phyloP scores from a whole-genome alignment of 2,888 invertebrate species.

The Fabriciana adippe region DNA sequence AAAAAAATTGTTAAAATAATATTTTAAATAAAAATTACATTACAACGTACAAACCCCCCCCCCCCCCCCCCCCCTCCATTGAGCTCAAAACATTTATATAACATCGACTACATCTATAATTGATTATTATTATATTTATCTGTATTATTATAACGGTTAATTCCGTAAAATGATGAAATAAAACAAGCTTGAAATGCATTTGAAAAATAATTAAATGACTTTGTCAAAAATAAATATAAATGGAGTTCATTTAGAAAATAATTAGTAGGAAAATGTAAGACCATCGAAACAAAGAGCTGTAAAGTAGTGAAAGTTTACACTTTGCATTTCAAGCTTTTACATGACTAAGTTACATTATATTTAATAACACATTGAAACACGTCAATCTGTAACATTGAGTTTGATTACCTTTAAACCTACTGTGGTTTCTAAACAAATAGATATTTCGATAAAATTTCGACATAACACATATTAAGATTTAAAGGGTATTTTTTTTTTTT shows the following conservation, averaged over 20 bases:
- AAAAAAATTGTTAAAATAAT: slow-evolving; percentile 1
- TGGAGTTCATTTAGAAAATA: too few relatives aligned
- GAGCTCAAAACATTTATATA: slow-evolving; percentile 27
- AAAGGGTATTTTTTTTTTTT: too few relatives aligned
- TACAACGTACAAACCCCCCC: too few relatives aligned
- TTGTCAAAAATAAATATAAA: neutral
- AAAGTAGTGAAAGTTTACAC: neutral
- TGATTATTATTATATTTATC: slow-evolving; percentile 16
- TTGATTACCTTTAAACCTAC: too few relatives aligned
- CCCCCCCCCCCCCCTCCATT: too few relatives aligned
- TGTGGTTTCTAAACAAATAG: too few relatives aligned
- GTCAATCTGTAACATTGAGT: too few relatives aligned
- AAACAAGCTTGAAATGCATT: slow-evolving; percentile 25
- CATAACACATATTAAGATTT: too few relatives aligned
- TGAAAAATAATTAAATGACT: neutral
- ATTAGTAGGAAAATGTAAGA: neutral
- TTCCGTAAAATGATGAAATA: slow-evolving; percentile 1
- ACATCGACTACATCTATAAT: slow-evolving; percentile 23
- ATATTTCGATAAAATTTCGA: too few relatives aligned
- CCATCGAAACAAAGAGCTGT: neutral
- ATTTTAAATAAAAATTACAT: neutral
- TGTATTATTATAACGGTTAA: slow-evolving; percentile 11
- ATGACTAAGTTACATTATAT: slow-evolving; percentile 8
- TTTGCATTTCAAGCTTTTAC: slow-evolving; percentile 25
- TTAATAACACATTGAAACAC: neutral